Conservation (phyloP, 2,888 invertebrate species). For the Autographa pulchrina region DNA sequence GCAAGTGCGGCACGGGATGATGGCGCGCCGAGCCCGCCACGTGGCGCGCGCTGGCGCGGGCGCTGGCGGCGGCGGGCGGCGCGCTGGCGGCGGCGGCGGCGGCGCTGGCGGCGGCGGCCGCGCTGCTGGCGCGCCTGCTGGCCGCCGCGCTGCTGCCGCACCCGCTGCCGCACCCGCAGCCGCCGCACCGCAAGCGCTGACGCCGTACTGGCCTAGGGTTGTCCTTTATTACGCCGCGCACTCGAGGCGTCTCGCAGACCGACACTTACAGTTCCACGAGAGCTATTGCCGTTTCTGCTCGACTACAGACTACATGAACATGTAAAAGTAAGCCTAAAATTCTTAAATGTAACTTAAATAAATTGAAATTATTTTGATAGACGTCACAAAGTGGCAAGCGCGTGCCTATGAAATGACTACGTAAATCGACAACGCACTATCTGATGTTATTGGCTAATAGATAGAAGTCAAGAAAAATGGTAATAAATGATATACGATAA, state of each 20-base stretch:
- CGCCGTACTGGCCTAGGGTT: too few species aligned
- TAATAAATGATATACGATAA: neutral
- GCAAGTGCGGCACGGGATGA: conserved; percentile 95
- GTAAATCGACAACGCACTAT: neutral
- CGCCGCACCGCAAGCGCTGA: too few species aligned
- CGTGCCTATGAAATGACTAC: neutral
- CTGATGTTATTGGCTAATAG: neutral
- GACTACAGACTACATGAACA: neutral
- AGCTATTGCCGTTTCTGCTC: neutral
- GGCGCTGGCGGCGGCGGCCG: conserved; percentile 67
- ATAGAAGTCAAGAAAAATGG: neutral
- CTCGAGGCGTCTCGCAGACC: conserved; percentile 18
- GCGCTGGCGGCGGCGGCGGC: conserved; percentile 62
- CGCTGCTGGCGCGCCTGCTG: conserved; percentile 21
- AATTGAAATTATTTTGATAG: neutral
- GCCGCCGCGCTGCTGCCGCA: conserved; percentile 17
- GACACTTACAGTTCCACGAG: neutral
- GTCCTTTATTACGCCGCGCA: conserved; percentile 12
- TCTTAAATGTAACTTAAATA: neutral
- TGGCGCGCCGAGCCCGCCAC: conserved; percentile 79
- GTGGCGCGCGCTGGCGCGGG: conserved; percentile 62
- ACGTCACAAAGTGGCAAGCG: neutral
- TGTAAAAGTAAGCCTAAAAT: conserved; percentile 1
- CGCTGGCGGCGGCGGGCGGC: conserved; percentile 59
- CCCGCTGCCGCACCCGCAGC: too few species aligned